Percentiles rank a stretch among this genome's conserved stretches.
Conservation (phyloP, 2,797 vertebrate genomes). For the Hapalemur alaotrensis region DNA sequence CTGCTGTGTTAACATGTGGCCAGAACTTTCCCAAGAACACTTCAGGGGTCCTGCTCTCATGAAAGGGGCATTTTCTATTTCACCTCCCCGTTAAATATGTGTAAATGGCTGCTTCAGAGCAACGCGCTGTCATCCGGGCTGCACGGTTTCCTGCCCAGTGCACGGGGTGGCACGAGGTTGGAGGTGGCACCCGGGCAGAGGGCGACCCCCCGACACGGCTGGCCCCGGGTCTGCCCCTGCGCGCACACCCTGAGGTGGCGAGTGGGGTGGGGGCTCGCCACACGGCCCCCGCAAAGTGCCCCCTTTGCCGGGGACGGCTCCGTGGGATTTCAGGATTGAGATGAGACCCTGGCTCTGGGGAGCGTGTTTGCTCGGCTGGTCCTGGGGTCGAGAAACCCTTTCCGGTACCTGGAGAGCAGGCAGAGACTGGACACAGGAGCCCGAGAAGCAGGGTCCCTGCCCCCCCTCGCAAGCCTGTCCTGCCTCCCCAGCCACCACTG, state of each 20-base stretch:
- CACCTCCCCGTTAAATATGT: not conserved
- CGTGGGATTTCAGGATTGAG: not conserved
- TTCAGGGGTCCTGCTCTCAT: fast-evolving
- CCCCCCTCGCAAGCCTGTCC: not conserved
- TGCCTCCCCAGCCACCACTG: not conserved
- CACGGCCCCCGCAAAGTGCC: not conserved
- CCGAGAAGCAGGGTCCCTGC: fast-evolving
- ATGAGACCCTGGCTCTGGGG: not conserved
- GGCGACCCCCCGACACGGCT: not conserved
- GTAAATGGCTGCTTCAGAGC: not conserved
- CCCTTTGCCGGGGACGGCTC: too few species aligned
- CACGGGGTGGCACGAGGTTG: fast-evolving
- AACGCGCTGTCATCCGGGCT: not conserved
- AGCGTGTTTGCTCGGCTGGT: fast-evolving
- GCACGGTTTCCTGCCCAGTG: not conserved
- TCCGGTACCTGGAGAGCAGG: not conserved
- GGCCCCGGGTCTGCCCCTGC: not conserved
- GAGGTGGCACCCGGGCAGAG: too few species aligned
- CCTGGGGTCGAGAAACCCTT: not conserved
- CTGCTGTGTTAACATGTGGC: fast-evolving
- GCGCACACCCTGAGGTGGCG: not conserved
- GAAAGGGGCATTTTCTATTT: not conserved
- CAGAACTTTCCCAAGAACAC: not conserved
- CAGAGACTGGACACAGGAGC: not conserved
- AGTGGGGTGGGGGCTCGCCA: not conserved